Evolutionary conservation across 2,113 vertebrate genomes (phyloP).

Genomic region (Paramormyrops kingsleyae): DNA sequence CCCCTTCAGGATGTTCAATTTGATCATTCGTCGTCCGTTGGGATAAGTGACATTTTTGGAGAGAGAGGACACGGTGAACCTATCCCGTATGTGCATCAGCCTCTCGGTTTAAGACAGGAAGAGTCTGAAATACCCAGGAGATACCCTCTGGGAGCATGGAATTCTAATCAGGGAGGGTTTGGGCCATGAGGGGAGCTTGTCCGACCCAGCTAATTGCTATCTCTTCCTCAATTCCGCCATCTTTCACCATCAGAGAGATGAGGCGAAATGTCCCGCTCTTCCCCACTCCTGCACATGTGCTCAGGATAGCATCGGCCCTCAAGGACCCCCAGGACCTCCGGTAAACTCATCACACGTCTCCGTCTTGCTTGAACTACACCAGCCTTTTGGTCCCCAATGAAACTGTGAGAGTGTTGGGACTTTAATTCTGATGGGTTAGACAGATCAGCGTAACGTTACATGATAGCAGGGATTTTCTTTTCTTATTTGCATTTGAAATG

Average conservation of each 20-base stretch:
- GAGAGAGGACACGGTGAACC: not conserved
- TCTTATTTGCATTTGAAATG: not conserved
- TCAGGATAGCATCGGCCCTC: conserved; percentile 89
- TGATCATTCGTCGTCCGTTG: not conserved
- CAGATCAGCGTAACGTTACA: not conserved
- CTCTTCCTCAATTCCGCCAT: conserved; percentile 2
- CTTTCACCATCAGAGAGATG: conserved; percentile 76
- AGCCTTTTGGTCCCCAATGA: not conserved
- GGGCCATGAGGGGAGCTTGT: not conserved
- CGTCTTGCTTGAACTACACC: conserved; percentile 14
- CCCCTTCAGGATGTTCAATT: not conserved
- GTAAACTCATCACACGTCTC: conserved; percentile 64
- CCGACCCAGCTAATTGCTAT: not conserved
- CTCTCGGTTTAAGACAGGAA: not conserved
- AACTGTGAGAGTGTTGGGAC: not conserved
- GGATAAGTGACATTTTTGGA: not conserved
- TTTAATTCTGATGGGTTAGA: not conserved
- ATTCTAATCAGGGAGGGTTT: not conserved
- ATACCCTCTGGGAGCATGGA: not conserved
- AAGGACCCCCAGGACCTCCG: conserved; percentile 84
- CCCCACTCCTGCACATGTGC: conserved; percentile 94
- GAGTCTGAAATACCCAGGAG: not conserved
- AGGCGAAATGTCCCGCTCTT: conserved; percentile 89
- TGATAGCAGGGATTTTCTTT: not conserved
- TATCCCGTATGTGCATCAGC: not conserved